Conservation (phyloP, 1,140 invertebrate species). For the Dendrolimus kikuchii region DNA sequence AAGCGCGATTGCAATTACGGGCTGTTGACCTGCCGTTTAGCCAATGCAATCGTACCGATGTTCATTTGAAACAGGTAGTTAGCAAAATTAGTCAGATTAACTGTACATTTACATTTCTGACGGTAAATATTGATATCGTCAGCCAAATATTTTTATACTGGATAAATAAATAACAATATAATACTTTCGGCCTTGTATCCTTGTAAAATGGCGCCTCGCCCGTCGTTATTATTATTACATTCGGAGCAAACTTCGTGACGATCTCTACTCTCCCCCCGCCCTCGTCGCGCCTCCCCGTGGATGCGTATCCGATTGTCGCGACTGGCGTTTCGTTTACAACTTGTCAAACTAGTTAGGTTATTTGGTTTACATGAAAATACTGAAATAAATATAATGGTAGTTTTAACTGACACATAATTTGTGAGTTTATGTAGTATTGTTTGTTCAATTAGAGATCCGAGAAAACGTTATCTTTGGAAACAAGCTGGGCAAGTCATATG, state of each 20-base stretch:
- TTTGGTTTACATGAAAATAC: slow-evolving; percentile 46
- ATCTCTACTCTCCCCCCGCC: slow-evolving; percentile 56
- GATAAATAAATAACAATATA: slow-evolving; percentile 28
- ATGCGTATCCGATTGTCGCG: slow-evolving; percentile 71
- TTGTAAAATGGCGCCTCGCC: slow-evolving; percentile 70
- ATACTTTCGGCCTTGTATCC: slow-evolving; percentile 66
- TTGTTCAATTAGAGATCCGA: slow-evolving; percentile 20
- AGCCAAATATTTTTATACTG: slow-evolving; percentile 34
- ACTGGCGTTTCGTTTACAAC: slow-evolving; percentile 65
- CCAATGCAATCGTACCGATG: slow-evolving; percentile 25
- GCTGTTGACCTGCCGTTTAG: slow-evolving; percentile 56
- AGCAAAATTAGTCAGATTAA: slow-evolving; percentile 16
- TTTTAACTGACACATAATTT: slow-evolving; percentile 34
- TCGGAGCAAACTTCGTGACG: slow-evolving; percentile 70
- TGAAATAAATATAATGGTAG: slow-evolving; percentile 31
- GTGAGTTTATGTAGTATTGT: slow-evolving; percentile 35
- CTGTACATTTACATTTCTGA: slow-evolving; percentile 8
- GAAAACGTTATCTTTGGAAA: slow-evolving; percentile 23
- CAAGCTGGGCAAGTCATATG: slow-evolving; percentile 63
- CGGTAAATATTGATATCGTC: slow-evolving; percentile 6
- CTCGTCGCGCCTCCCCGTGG: slow-evolving; percentile 48
- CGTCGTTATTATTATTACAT: slow-evolving; percentile 68
- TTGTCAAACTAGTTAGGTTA: slow-evolving; percentile 71
- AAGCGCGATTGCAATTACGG: slow-evolving; percentile 43
- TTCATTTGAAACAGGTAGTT: slow-evolving; percentile 27